These are phyloP conservation scores for Diachasmimorpha longicaudata DNA, from an alignment of 1,140 invertebrate genomes.

Conservation along the genomic window DNA sequence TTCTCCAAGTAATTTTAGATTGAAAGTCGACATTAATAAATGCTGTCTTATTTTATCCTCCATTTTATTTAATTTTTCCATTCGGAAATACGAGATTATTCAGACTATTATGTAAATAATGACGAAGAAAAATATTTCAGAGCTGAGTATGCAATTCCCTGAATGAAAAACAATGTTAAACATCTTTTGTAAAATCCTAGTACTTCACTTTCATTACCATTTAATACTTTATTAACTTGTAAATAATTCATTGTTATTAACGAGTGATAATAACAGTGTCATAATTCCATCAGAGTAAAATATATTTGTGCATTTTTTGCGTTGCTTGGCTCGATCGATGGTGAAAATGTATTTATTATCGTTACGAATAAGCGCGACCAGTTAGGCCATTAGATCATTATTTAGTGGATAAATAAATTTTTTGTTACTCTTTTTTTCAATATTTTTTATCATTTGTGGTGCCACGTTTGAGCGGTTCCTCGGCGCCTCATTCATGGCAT, in stretches of 20 bases:
- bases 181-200: too few relatives aligned
- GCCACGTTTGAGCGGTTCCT: background rate
- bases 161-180: too few relatives aligned
- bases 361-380: background rate
- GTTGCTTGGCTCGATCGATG: background rate
- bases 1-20: background rate
- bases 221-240: background rate
- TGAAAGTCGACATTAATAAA: too few relatives aligned
- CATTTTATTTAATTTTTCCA: background rate
- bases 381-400: background rate
- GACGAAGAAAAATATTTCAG: too few relatives aligned
- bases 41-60: background rate
- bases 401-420: background rate
- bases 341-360: constrained; percentile 4
- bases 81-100: background rate
- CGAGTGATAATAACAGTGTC: background rate
- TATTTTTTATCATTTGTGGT: background rate
- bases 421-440: background rate
- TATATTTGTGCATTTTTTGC: background rate
- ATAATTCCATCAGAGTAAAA: constrained; percentile 7
- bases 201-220: background rate
- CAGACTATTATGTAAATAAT: too few relatives aligned
- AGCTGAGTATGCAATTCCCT: too few relatives aligned
- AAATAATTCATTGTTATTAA: background rate
- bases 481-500: background rate